Evolutionary conservation across 2,113 vertebrate genomes (phyloP).

Genomic region (Panthera uncia): DNA sequence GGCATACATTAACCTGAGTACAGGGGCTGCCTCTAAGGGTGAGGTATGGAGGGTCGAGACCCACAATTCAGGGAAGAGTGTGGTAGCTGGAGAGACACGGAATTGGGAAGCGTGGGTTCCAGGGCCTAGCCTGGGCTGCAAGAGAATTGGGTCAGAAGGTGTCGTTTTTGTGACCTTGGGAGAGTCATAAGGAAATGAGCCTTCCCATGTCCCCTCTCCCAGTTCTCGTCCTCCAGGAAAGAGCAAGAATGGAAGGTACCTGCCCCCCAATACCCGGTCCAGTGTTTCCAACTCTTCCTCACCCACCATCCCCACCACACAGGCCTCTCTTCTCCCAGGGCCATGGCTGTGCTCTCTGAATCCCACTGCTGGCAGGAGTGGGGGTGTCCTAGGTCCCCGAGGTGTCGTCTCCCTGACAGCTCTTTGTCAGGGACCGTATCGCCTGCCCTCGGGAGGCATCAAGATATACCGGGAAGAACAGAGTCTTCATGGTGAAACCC

Average conservation of each 20-base stretch:
- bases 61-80: neutral
- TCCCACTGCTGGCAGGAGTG: fast-evolving
- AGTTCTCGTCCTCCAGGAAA: neutral
- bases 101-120: neutral
- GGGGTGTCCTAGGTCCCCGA: neutral
- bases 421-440: neutral
- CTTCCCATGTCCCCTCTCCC: neutral
- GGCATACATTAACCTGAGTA: neutral
- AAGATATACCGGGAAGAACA: neutral
- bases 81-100: neutral
- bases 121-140: neutral
- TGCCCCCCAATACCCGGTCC: fast-evolving
- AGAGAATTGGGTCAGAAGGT: neutral
- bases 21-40: neutral
- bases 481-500: neutral
- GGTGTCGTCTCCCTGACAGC: neutral
- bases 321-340: neutral
- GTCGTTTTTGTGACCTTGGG: neutral
- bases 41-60: neutral
- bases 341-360: neutral
- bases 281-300: too few species aligned
- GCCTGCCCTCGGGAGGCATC: neutral
- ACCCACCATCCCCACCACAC: fast-evolving
- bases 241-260: neutral
- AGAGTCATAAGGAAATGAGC: neutral